Conservation (phyloP, 35 echinoderm and acorn worm genomes). For the Amphiura filiformis region DNA sequence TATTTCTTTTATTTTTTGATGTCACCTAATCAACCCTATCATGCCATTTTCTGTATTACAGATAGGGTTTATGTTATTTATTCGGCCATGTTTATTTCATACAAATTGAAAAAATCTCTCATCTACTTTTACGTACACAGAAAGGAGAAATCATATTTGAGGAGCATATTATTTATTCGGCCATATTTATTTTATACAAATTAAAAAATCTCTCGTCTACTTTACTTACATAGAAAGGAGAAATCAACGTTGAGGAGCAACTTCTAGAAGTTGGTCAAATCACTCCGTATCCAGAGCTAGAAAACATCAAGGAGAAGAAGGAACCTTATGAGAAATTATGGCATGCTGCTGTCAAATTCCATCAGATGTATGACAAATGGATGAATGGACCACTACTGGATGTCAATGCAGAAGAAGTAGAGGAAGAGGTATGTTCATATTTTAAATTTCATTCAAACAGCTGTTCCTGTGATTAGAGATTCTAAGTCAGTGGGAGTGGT, state of each 20-base stretch:
- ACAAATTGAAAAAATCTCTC: too few species aligned
- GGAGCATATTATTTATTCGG: not conserved
- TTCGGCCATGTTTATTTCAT: too few species aligned
- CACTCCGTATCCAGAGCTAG: constrained; percentile 64
- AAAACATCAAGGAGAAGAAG: constrained; percentile 71
- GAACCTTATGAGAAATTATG: constrained; percentile 84
- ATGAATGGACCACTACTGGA: constrained; percentile 94
- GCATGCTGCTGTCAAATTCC: constrained; percentile 68
- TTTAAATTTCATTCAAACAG: too few species aligned
- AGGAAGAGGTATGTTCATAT: constrained; percentile 91
- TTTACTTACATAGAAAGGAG: constrained; percentile 53
- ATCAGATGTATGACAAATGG: constrained; percentile 87
- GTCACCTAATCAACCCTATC: too few species aligned
- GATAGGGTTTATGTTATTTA: too few species aligned
- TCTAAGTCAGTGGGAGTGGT: too few species aligned
- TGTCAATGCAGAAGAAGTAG: constrained; percentile 93
- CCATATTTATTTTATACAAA: not conserved
- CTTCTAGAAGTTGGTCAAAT: constrained; percentile 74
- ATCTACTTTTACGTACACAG: too few species aligned
- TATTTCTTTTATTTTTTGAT: too few species aligned
- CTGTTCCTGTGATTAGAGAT: too few species aligned
- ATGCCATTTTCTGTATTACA: too few species aligned
- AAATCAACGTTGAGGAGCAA: constrained; percentile 63
- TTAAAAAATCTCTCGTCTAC: not conserved
- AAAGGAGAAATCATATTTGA: too few species aligned